Evolutionary conservation across 2,888 invertebrate species (phyloP).

Genomic region (Neria commutata): DNA sequence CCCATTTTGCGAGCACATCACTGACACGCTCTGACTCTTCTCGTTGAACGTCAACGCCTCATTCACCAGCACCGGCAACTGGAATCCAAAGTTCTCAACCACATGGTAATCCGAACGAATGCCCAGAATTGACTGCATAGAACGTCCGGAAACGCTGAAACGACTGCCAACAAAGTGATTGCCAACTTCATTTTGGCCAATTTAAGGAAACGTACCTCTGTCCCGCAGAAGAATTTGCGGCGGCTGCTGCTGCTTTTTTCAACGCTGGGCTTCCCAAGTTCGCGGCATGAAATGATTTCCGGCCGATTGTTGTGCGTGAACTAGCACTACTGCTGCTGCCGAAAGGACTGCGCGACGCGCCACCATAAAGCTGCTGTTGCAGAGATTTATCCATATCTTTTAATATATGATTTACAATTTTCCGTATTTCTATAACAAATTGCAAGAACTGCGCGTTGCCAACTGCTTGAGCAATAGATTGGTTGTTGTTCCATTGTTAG

Average conservation of each 20-base stretch:
- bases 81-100: slow-evolving; percentile 80
- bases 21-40: slow-evolving; percentile 63
- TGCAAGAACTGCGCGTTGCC: no score
- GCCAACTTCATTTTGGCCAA: neutral
- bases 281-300: slow-evolving; percentile 50
- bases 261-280: slow-evolving; percentile 24
- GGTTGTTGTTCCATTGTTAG: no score
- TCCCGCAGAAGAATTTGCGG: slow-evolving; percentile 30
- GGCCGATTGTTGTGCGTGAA: slow-evolving; percentile 35
- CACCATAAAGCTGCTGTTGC: slow-evolving; percentile 48
- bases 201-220: slow-evolving; percentile 20
- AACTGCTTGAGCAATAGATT: no score
- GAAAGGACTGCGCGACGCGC: slow-evolving; percentile 43
- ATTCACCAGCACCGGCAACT: slow-evolving; percentile 85
- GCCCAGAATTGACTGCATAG: slow-evolving; percentile 74
- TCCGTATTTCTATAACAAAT: no score
- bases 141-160: slow-evolving; percentile 67
- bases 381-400: neutral
- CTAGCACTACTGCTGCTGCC: slow-evolving; percentile 30
- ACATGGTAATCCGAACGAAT: slow-evolving; percentile 76
- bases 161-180: slow-evolving; percentile 53
- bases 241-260: slow-evolving; percentile 44
- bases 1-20: slow-evolving; percentile 64
- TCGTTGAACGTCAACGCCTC: slow-evolving; percentile 85
- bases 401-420: neutral